Percentiles rank a stretch among this genome's conserved stretches.
phyloP scores from a whole-genome alignment of 2,113 vertebrate genomes.

The Brachypteracias leptosomus region DNA sequence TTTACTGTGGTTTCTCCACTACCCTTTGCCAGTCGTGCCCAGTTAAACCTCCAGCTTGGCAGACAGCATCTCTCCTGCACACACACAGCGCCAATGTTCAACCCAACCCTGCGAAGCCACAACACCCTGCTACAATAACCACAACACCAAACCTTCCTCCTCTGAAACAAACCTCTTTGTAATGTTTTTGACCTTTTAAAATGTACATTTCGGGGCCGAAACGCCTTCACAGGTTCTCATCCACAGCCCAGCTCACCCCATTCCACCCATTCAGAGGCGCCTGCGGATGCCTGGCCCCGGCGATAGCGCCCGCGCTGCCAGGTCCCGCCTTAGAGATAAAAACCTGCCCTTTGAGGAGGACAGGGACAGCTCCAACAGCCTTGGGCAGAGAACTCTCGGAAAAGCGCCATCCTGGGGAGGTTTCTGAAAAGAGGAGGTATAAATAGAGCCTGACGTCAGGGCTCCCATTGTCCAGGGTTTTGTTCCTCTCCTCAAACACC shows the following conservation, averaged over 20 bases:
- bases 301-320: neutral
- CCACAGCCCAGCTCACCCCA: neutral
- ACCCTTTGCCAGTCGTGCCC: neutral
- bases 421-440: conserved; percentile 45
- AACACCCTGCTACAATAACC: neutral
- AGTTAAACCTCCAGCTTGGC: neutral
- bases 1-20: neutral
- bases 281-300: conserved; percentile 12
- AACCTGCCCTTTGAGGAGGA: neutral
- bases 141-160: neutral
- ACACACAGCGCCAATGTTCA: rapidly evolving
- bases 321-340: conserved; percentile 40
- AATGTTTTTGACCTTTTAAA: neutral
- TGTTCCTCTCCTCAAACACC: neutral
- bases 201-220: neutral
- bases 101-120: neutral
- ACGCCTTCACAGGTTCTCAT: neutral
- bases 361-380: conserved; percentile 5
- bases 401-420: neutral
- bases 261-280: neutral
- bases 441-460: conserved; percentile 53
- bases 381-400: conserved; percentile 30
- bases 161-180: neutral
- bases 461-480: neutral
- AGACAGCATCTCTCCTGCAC: neutral